A percentile compares a stretch with the other conserved stretches of the same genome.
Evolutionary conservation across 2,113 vertebrate species (phyloP).

Genomic region (Cariama cristata): DNA sequence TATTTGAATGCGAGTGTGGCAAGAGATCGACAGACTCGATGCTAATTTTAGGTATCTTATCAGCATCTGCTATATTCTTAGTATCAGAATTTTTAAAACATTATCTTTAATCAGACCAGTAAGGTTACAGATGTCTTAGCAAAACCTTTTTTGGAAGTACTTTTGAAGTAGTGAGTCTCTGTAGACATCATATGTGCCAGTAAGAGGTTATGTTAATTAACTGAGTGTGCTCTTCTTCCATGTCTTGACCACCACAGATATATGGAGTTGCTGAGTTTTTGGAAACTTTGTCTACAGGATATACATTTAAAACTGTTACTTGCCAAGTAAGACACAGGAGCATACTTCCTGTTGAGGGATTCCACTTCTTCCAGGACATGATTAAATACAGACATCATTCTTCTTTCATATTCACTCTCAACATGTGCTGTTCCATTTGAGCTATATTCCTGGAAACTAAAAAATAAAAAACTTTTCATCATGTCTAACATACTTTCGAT

Average conservation of each 20-base stretch:
- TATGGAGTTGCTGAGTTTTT: rapidly evolving
- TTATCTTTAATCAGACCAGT: neutral
- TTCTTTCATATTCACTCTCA: conserved; percentile 93
- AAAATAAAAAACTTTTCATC: neutral
- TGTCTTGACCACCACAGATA: neutral
- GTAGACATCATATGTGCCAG: neutral
- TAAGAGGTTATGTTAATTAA: neutral
- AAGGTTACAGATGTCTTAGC: neutral
- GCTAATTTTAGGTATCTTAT: neutral
- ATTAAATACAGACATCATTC: conserved; percentile 93
- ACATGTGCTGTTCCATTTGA: conserved; percentile 82
- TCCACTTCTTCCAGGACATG: conserved; percentile 93
- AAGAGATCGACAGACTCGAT: neutral
- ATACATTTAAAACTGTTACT: conserved; percentile 44
- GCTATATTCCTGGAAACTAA: conserved; percentile 92
- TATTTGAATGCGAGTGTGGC: rapidly evolving
- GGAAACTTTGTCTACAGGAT: neutral
- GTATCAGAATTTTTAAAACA: neutral
- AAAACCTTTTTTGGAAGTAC: neutral
- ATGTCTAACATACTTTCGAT: neutral
- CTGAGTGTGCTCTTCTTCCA: neutral
- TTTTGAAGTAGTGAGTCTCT: neutral
- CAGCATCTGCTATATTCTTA: neutral
- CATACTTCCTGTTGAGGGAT: conserved; percentile 90
- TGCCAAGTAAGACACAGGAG: conserved; percentile 94